Evolutionary conservation across 2,113 vertebrate genomes (phyloP).

Genomic region (Pleuronectes platessa): DNA sequence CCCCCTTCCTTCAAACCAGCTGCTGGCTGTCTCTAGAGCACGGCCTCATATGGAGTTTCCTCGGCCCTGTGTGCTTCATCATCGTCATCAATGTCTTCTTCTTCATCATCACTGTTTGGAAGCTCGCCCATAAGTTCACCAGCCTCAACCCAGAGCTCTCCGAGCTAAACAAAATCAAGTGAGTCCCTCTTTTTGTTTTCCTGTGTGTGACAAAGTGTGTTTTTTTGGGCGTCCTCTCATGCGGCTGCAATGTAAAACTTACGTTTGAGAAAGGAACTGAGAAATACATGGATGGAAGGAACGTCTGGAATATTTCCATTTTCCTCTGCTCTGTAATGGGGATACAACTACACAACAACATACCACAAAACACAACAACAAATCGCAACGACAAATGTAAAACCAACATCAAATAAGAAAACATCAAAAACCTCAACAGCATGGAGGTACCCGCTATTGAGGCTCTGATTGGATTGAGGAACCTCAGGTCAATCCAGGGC

Average conservation of each 20-base stretch:
- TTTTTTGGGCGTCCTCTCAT: neutral
- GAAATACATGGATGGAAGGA: neutral
- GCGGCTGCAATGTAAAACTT: no score
- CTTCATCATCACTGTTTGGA: slow-evolving; percentile 87
- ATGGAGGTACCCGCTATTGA: no score
- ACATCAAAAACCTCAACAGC: no score
- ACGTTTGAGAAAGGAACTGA: neutral
- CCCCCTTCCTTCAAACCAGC: slow-evolving; percentile 63
- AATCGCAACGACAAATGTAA: no score
- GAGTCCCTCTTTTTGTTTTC: slow-evolving; percentile 42
- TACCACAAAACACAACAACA: no score
- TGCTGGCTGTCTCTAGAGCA: slow-evolving; percentile 82
- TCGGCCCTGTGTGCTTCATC: slow-evolving; percentile 83
- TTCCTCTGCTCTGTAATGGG: no score
- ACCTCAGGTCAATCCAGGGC: no score
- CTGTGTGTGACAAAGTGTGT: neutral
- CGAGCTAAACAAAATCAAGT: slow-evolving; percentile 84
- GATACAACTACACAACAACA: no score
- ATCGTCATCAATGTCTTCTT: slow-evolving; percentile 83
- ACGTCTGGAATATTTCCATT: no score
- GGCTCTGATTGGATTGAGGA: no score
- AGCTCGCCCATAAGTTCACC: slow-evolving; percentile 85
- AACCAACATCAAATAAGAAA: no score
- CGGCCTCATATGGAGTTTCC: slow-evolving; percentile 88
- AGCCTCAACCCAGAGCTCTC: slow-evolving; percentile 87